Evolutionary conservation across 1,140 invertebrate genomes (phyloP).

Genomic region (Antheraea pernyi): DNA sequence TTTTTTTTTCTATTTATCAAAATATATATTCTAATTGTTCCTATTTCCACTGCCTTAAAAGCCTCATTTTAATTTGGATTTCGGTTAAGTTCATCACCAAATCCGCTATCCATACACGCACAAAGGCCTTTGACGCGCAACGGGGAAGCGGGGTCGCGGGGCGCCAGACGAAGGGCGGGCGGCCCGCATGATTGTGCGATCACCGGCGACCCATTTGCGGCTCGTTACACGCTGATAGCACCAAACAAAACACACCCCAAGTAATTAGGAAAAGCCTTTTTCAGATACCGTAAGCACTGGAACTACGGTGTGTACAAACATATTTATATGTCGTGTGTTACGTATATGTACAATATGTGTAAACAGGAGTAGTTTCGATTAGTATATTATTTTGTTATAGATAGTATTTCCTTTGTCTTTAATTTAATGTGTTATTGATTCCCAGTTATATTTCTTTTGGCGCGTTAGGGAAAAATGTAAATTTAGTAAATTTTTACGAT

Average conservation of each 20-base stretch:
- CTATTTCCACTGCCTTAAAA: not conserved
- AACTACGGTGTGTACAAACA: constrained; percentile 17
- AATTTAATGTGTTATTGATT: too few species aligned
- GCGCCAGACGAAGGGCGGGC: constrained; percentile 44
- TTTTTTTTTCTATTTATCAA: too few species aligned
- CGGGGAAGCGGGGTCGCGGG: constrained; percentile 28
- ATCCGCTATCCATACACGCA: constrained; percentile 40
- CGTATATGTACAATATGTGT: too few species aligned
- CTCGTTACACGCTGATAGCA: constrained; percentile 76
- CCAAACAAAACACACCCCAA: constrained; percentile 76
- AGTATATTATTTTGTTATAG: too few species aligned
- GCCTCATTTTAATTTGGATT: not conserved
- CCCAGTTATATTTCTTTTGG: too few species aligned
- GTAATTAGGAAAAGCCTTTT: constrained; percentile 78
- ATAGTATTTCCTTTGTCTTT: too few species aligned
- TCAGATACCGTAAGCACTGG: constrained; percentile 71
- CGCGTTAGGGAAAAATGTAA: too few species aligned
- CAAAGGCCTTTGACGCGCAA: constrained; percentile 73
- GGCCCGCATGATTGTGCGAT: constrained; percentile 75
- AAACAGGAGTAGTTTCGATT: too few species aligned
- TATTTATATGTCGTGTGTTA: not conserved
- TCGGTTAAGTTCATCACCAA: constrained; percentile 2
- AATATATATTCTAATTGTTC: not conserved
- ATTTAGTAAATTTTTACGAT: too few species aligned
- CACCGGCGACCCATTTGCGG: constrained; percentile 71